phyloP scores from a whole-genome alignment of 2,113 vertebrate genomes.

The Antennarius striatus region DNA sequence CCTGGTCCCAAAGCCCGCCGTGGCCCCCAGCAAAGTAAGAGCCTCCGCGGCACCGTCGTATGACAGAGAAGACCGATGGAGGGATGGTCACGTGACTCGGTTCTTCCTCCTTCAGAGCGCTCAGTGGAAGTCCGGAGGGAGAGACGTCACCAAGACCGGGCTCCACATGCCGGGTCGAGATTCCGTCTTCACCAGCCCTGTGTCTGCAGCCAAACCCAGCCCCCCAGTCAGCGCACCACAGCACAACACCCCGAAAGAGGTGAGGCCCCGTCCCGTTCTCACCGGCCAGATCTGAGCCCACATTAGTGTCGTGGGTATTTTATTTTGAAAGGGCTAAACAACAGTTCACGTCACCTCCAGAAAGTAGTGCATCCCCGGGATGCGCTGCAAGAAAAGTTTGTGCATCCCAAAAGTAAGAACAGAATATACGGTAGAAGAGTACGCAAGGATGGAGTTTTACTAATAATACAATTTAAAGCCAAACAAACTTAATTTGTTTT shows the following conservation, averaged over 20 bases:
- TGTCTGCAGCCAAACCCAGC: constrained; percentile 94
- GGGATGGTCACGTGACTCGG: not conserved
- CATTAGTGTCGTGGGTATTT: too few relatives aligned
- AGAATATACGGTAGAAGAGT: too few relatives aligned
- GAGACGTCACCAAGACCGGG: constrained; percentile 89
- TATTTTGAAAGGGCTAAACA: too few relatives aligned
- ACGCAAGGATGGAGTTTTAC: too few relatives aligned
- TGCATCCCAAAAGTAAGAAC: too few relatives aligned
- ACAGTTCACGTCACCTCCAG: too few relatives aligned
- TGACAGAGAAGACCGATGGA: not conserved
- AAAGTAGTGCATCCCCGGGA: too few relatives aligned
- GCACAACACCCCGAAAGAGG: constrained; percentile 94
- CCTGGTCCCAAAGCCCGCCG: constrained; percentile 94
- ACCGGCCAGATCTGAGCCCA: too few relatives aligned
- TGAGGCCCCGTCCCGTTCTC: constrained; percentile 61
- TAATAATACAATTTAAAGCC: too few relatives aligned
- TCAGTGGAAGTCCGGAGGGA: constrained; percentile 93
- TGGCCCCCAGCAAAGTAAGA: constrained; percentile 93
- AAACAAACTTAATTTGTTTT: too few relatives aligned
- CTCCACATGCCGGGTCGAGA: constrained; percentile 92
- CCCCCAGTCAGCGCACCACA: constrained; percentile 85
- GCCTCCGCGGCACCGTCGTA: accelerated
- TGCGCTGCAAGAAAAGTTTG: too few relatives aligned
- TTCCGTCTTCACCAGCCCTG: constrained; percentile 95
- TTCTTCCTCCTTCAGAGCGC: constrained; percentile 79